A percentile compares a stretch with the other conserved stretches of the same genome.
Conservation (phyloP, 2,797 vertebrate species). For the Martes flavigula region DNA sequence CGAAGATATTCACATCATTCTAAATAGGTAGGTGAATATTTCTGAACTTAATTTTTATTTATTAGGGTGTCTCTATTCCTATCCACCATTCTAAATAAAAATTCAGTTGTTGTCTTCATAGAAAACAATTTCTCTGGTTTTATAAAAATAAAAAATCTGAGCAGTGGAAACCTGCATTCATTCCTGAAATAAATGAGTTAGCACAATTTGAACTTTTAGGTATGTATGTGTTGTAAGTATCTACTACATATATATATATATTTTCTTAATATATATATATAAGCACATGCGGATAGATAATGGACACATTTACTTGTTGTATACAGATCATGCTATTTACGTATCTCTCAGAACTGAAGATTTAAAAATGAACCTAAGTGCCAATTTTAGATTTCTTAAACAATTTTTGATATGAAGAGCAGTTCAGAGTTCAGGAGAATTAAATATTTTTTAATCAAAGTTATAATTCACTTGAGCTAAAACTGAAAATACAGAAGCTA, state of each 20-base stretch:
- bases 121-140: slow-evolving; percentile 2
- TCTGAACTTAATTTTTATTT: slow-evolving; percentile 39
- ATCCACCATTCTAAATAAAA: slow-evolving; percentile 54
- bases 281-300: background rate
- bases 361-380: background rate
- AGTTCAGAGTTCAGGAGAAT: slow-evolving; percentile 21
- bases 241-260: no score
- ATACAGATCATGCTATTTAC: background rate
- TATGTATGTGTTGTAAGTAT: background rate
- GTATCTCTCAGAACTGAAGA: background rate
- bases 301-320: slow-evolving; percentile 5
- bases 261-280: background rate
- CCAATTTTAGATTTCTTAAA: slow-evolving; percentile 49
- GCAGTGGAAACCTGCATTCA: slow-evolving; percentile 45
- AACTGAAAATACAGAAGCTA: slow-evolving; percentile 1
- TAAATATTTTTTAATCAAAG: background rate
- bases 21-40: background rate
- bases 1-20: background rate
- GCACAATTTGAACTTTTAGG: background rate
- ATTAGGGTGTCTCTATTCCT: slow-evolving; percentile 31
- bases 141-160: slow-evolving; percentile 22
- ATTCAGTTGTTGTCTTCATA: slow-evolving; percentile 39
- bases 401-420: background rate
- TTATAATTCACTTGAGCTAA: slow-evolving; percentile 22
- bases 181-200: slow-evolving; percentile 65